Evolutionary conservation across 2,113 vertebrate genomes (phyloP).

Genomic region (Cyprinodon brontotheroides): DNA sequence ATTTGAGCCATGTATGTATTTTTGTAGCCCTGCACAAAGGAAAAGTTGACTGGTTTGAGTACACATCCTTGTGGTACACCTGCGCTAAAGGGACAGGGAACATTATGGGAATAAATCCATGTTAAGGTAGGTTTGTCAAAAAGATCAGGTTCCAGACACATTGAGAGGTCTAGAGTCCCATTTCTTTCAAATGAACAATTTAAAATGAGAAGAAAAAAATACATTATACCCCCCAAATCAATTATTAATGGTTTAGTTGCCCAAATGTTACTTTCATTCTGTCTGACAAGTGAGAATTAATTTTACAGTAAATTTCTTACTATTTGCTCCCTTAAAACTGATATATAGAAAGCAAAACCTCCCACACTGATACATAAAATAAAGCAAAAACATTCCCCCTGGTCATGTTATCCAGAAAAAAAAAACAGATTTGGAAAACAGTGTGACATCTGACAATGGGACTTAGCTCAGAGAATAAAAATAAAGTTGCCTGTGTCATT

Average conservation of each 20-base stretch:
- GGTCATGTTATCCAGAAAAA: background rate
- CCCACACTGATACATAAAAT: background rate
- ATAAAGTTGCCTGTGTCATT: constrained; percentile 9
- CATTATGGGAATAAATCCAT: background rate
- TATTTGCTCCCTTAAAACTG: background rate
- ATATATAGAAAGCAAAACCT: background rate
- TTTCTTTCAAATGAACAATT: background rate
- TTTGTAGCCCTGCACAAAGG: background rate
- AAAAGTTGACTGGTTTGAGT: background rate
- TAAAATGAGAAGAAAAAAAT: no score
- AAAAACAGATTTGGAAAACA: constrained; percentile 7
- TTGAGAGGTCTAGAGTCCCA: no score
- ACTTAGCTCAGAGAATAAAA: constrained; percentile 8
- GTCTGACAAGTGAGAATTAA: no score
- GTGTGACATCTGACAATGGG: constrained; percentile 14
- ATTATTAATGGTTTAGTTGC: no score
- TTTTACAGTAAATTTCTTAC: no score
- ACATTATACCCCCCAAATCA: no score
- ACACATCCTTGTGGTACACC: background rate
- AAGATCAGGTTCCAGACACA: background rate
- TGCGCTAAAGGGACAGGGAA: background rate
- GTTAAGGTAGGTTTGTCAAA: no score
- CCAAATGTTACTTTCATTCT: no score
- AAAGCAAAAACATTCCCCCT: background rate
- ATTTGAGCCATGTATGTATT: background rate